Conservation (phyloP, 2,113 vertebrate genomes). For the Arvicanthis niloticus region DNA sequence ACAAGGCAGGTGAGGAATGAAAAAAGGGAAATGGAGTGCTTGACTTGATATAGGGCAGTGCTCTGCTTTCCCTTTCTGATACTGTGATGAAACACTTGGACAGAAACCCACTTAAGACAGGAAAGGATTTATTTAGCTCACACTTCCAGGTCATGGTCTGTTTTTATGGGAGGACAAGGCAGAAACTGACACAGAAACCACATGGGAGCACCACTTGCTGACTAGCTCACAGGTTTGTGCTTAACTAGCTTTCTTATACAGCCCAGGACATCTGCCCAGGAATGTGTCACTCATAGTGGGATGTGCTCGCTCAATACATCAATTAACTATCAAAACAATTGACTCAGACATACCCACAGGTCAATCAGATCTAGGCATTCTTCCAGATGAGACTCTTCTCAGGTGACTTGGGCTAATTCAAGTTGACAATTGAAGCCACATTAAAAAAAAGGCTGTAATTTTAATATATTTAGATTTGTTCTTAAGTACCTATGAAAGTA, state of each 20-base stretch:
- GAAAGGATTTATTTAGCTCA: background rate
- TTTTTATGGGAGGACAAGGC: background rate
- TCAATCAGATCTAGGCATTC: no score
- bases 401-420: background rate
- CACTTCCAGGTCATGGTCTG: background rate
- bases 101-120: background rate
- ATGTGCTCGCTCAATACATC: background rate
- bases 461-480: background rate
- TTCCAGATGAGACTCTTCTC: background rate
- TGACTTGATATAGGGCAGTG: background rate
- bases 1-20: background rate
- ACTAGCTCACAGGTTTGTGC: background rate
- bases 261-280: background rate
- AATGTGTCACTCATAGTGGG: fast-evolving
- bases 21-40: background rate
- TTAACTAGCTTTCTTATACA: background rate
- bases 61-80: background rate
- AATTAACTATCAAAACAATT: background rate
- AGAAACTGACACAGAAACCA: background rate
- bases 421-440: background rate
- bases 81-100: no score
- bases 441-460: background rate
- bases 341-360: background rate
- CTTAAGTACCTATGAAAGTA: background rate
- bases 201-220: background rate